A percentile compares a stretch with the other conserved stretches of the same genome.
These are phyloP conservation scores for Acestrorhynchus altus DNA, from an alignment of 2,797 vertebrate genomes.

Conservation along the genomic window DNA sequence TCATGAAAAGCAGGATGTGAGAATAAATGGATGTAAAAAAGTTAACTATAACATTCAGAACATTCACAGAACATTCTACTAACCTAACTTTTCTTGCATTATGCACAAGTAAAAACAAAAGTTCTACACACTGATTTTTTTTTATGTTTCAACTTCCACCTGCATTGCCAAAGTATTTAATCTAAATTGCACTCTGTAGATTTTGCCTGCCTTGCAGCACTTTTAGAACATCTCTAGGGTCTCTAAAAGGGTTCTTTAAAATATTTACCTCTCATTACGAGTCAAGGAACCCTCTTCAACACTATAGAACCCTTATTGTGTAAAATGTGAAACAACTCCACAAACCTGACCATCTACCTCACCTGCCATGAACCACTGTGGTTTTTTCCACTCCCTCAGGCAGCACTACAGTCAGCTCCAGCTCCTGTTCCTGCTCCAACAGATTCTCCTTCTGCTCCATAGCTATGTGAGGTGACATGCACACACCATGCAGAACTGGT, in stretches of 20 bases:
- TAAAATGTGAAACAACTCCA: background rate
- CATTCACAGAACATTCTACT: no score
- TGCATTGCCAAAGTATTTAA: background rate
- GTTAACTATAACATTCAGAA: no score
- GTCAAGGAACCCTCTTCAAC: no score
- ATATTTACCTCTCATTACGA: no score
- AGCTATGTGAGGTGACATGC: conserved; percentile 70
- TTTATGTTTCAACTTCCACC: no score
- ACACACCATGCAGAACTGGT: conserved; percentile 72
- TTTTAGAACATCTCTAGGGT: background rate
- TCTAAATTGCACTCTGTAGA: background rate
- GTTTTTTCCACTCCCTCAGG: conserved; percentile 88
- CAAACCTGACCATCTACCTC: conserved; percentile 45
- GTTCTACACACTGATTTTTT: no score
- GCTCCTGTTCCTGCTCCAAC: conserved; percentile 87
- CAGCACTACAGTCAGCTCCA: conserved; percentile 88
- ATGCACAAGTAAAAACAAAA: no score
- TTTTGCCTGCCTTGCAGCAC: background rate
- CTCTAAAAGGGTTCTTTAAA: no score
- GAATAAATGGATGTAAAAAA: no score
- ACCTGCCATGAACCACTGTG: conserved; percentile 90
- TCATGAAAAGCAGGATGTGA: no score
- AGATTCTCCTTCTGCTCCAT: conserved; percentile 93
- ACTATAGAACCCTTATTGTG: no score
- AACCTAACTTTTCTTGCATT: no score